Conservation (phyloP, 1,140 invertebrate genomes). For the Drosophila leontia region DNA sequence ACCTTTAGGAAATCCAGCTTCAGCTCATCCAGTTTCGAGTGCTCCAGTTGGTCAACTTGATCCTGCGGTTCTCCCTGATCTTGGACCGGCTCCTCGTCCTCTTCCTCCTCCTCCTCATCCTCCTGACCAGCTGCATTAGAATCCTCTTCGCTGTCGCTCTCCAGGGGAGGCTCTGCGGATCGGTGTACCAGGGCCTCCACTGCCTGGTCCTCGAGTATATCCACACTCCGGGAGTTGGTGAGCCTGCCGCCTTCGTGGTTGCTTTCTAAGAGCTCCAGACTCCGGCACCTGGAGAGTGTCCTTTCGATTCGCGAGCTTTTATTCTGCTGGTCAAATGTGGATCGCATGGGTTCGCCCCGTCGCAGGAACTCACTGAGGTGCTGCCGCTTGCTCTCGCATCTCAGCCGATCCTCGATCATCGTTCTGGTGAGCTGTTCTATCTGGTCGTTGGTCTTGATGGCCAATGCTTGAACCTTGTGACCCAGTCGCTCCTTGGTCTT, state of each 20-base stretch:
- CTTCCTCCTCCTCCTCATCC: constrained; percentile 6
- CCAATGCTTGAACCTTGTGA: constrained; percentile 94
- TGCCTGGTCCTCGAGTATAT: constrained; percentile 58
- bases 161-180: constrained; percentile 39
- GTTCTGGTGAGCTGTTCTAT: constrained; percentile 89
- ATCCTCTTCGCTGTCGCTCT: constrained; percentile 58
- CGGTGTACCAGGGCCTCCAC: constrained; percentile 67
- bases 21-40: constrained; percentile 67
- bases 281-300: constrained; percentile 88
- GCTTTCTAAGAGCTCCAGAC: constrained; percentile 87
- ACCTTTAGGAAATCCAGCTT: constrained; percentile 76
- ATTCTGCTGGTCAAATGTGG: constrained; percentile 85
- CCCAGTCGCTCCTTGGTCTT: constrained; percentile 92
- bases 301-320: constrained; percentile 86
- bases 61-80: constrained; percentile 2
- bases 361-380: constrained; percentile 88
- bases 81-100: constrained; percentile 21
- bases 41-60: constrained; percentile 33
- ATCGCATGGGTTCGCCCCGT: constrained; percentile 62
- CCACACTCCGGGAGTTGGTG: constrained; percentile 75
- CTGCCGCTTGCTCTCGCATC: constrained; percentile 88
- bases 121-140: constrained; percentile 19
- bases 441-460: constrained; percentile 91
- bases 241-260: constrained; percentile 83
- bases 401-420: constrained; percentile 88